phyloP scores from a whole-genome alignment of 2,113 vertebrate species.

The Prietella phreatophila region DNA sequence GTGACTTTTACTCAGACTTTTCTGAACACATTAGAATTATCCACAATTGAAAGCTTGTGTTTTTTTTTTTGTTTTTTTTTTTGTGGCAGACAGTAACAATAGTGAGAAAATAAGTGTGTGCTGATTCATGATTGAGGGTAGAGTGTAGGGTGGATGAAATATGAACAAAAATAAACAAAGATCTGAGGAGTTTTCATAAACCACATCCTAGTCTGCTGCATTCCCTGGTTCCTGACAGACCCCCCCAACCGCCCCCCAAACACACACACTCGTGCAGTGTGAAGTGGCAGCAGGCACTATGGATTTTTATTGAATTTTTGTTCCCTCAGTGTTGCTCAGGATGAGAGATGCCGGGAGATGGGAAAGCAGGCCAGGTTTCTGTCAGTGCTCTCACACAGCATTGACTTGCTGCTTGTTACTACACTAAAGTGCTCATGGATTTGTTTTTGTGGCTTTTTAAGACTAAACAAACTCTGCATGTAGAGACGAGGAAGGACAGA shows the following conservation, averaged over 20 bases:
- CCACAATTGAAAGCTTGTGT: not conserved
- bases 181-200: not conserved
- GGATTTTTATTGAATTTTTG: not conserved
- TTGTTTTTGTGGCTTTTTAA: not conserved
- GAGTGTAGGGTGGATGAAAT: not conserved
- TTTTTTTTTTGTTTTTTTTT: not conserved
- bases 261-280: not conserved
- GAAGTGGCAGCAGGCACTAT: not conserved
- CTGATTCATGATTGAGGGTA: not conserved
- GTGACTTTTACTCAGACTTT: constrained; percentile 13
- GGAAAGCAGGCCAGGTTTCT: not conserved
- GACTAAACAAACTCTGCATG: not conserved
- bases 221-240: not conserved
- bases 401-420: constrained; percentile 17
- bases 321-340: not conserved
- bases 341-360: not conserved
- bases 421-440: not conserved
- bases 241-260: too few species aligned
- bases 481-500: not conserved
- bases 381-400: constrained; percentile 18
- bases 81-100: constrained; percentile 7
- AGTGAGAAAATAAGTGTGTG: not conserved
- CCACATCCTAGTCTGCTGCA: not conserved
- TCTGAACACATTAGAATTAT: constrained; percentile 4
- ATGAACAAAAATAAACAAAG: not conserved